Evolutionary conservation across 2,113 vertebrate species (phyloP).

Genomic region (Campylomormyrus numenius): DNA sequence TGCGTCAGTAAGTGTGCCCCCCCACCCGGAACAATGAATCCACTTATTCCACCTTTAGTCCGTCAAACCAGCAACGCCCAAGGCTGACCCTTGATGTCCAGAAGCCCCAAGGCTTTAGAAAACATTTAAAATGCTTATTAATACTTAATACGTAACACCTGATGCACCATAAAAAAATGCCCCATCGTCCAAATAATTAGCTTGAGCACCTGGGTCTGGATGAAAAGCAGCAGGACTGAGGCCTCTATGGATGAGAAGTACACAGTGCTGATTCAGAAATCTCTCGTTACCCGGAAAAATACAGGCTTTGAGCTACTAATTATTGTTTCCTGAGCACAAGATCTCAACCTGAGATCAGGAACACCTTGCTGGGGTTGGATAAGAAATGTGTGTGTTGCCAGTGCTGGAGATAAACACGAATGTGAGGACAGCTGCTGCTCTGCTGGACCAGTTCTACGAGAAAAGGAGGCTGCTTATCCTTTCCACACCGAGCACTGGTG

Average conservation of each 20-base stretch:
- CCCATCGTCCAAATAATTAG: not conserved
- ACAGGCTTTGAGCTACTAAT: not conserved
- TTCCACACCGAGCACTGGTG: slow-evolving; percentile 72
- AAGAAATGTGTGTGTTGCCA: slow-evolving; percentile 38
- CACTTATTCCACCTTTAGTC: not conserved
- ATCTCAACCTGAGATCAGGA: not conserved
- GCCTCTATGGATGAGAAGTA: not conserved
- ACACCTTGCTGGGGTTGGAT: not conserved
- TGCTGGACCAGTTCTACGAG: slow-evolving; percentile 88
- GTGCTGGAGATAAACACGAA: slow-evolving; percentile 80
- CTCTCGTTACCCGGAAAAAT: not conserved
- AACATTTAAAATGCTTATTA: not conserved
- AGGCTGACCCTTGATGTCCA: not conserved
- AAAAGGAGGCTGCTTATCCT: slow-evolving; percentile 82
- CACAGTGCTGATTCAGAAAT: not conserved
- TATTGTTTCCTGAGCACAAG: not conserved
- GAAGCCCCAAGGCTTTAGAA: not conserved
- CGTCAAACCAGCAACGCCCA: not conserved
- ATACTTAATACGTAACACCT: not conserved
- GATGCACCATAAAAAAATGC: not conserved
- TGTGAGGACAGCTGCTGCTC: slow-evolving; percentile 66
- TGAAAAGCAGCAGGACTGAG: not conserved
- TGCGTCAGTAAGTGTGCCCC: slow-evolving; percentile 69
- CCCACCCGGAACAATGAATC: not conserved
- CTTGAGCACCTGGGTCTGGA: not conserved